Conservation (phyloP, 37 sponge, comb jelly and placozoan genomes). For the Axinella damicornis region DNA sequence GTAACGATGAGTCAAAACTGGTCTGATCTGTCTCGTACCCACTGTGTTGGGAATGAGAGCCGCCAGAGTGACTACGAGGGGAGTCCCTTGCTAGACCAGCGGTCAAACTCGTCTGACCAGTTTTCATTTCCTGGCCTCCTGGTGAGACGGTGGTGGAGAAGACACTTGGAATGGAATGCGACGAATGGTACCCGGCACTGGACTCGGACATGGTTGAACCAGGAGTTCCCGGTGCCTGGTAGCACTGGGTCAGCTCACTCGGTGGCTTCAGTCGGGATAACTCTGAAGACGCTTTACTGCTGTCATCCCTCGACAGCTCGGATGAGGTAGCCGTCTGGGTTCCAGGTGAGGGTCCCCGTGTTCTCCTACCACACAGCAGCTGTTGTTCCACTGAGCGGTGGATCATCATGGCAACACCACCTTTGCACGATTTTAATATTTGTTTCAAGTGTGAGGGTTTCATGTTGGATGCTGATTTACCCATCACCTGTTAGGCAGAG, state of each 20-base stretch:
- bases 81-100: not conserved
- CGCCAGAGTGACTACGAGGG: not conserved
- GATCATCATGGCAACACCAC: slow-evolving; percentile 46
- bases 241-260: slow-evolving; percentile 7
- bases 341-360: not conserved
- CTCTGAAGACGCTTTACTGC: not conserved
- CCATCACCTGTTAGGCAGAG: slow-evolving; percentile 42
- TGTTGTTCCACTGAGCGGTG: slow-evolving; percentile 8
- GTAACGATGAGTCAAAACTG: not conserved
- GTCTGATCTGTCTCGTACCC: not conserved
- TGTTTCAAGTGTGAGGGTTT: slow-evolving; percentile 56
- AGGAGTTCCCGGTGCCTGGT: slow-evolving; percentile 38
- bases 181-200: slow-evolving; percentile 51
- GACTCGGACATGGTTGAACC: slow-evolving; percentile 50
- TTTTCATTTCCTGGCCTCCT: slow-evolving; percentile 8
- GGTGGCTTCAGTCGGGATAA: not conserved
- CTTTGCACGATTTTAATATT: slow-evolving; percentile 45
- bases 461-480: slow-evolving; percentile 49
- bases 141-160: slow-evolving; percentile 27
- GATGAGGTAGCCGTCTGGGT: not conserved
- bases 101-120: slow-evolving; percentile 20
- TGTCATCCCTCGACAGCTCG: not conserved
- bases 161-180: slow-evolving; percentile 54
- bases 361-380: not conserved
- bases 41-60: not conserved